A percentile compares a stretch with the other conserved stretches of the same genome.
Evolutionary conservation across 2,797 vertebrate species (phyloP).

Genomic region (Semotilus atromaculatus): DNA sequence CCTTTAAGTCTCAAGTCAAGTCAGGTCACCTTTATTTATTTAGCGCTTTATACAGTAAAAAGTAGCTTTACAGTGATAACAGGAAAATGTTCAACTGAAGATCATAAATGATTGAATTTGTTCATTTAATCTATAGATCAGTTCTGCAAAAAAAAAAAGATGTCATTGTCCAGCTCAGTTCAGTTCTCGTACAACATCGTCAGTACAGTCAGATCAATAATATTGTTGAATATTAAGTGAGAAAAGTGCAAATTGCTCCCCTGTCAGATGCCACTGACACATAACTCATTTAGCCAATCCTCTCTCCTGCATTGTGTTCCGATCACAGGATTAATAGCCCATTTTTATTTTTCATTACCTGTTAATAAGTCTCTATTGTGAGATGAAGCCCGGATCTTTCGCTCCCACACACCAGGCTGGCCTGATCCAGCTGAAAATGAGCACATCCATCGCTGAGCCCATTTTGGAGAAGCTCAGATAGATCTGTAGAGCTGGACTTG

Average conservation of each 20-base stretch:
- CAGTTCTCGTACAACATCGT: too few species aligned
- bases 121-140: too few species aligned
- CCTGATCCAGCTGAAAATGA: conserved; percentile 39
- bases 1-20: not conserved
- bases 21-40: too few species aligned
- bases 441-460: conserved; percentile 29
- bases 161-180: too few species aligned
- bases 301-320: conserved; percentile 18
- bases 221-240: too few species aligned
- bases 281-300: conserved; percentile 25
- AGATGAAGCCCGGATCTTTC: conserved; percentile 23
- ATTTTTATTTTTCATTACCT: conserved; percentile 51
- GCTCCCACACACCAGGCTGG: conserved; percentile 44
- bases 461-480: conserved; percentile 9
- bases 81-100: too few species aligned
- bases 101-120: too few species aligned
- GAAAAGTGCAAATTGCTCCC: too few species aligned
- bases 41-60: too few species aligned
- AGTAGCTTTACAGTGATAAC: too few species aligned
- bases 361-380: conserved; percentile 41
- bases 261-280: not conserved
- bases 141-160: too few species aligned
- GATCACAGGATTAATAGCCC: conserved; percentile 28
- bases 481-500: conserved; percentile 9
- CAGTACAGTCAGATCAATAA: too few species aligned